Evolutionary conservation across 2,797 vertebrate genomes (phyloP), one percentile per base, ranked within the genome.

Genomic region (Manis pentadactyla): DNA sequence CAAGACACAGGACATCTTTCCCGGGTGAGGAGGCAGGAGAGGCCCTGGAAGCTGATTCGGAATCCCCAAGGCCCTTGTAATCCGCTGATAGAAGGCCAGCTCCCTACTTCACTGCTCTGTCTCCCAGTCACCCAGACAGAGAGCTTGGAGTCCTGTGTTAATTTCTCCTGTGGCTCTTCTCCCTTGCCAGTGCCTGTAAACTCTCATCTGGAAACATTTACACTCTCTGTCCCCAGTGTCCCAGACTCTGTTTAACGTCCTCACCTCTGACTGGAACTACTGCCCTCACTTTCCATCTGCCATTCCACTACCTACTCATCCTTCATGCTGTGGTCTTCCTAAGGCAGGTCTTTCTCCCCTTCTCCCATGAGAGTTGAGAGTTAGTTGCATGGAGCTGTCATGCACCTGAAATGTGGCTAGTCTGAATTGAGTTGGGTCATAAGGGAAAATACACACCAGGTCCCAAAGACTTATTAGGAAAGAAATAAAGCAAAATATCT

Each of bases 271-370:
- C 21, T 17, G 27, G 34, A 78, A 31, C 9, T 0, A 21, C 0
- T 6, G 2, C 6, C 17, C 1, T 1, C 39, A 27, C 53, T 57
- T 75, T 77, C 23, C 0, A 0, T 53, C 23, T 11, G 2, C 29
- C 34, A 7, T 7, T 25, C 23, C 21, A 29, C 12, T 15, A 34
- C 18, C 7, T 4, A 25, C 11, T 10, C 51, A 15, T 4, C 19
- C 46, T 78, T 64, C 27, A 2, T 0, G 10, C 27, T 31, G 0
- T 2, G 1, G 12, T 78, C 31, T 77, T 61, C 53, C 87, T 29
- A 66, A 49, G 12, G 13, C 17, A 49, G 18, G 66, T 0, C 9
- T 78, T 37, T 55, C 39, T 17, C 90, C 78, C 5, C 68, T 89
- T 55, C 27, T 49, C 19, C 8, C 7, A 14, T n/a, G 15, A 57